Base-by-base conservation (phyloP, 2,888 invertebrate species). In the Tenthredo notha region DNA sequence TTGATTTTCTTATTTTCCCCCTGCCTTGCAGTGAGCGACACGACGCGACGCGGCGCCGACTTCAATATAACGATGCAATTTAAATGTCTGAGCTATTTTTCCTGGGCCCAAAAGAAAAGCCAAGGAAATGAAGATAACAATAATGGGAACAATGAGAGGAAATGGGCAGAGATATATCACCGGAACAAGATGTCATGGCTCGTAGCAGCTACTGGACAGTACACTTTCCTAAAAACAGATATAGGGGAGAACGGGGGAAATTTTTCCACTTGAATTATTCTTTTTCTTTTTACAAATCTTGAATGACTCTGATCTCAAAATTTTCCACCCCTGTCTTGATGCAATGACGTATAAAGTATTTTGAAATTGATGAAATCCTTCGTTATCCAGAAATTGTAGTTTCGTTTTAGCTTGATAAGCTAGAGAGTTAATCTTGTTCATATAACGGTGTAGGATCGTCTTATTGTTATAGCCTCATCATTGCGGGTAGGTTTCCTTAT, bases 31-130 rank as follows among this genome's bases (percentile, higher is more conserved):
- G 75, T 37, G 84, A 85, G 86, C 87, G 87, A 86, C 88, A 87
- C 87, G 87, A 86, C 88, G 87, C 0, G 7, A 7, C 37, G 37
- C 7, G 88, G 86, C 88, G 88, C 87, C 86, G 86, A 84, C 29
- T 83, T 87, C 88, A 87, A 88, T 90, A 88, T 90, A 89, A 90
- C 89, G 89, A 90, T 88, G 89, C 89, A 88, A 90, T 90, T 90
- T 88, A 88, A 89, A 84, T 87, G 89, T 90, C 89, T 89, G 89
- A 87, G 86, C 87, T 86, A 86, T 86, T 86, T 67, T 67, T 70
- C n/a, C 83, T 85, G 85, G 21, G 67, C 85, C 75, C 80, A 87
- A 80, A 80, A 61, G 61, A 84, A 84, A 84, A n/a, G 40, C 54
- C 75, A 37, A 54, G 37, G 54, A 85, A 78, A 67, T 43, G 40